phyloP scores from a whole-genome alignment of 2,113 vertebrate genomes.

The Elgaria multicarinata region DNA sequence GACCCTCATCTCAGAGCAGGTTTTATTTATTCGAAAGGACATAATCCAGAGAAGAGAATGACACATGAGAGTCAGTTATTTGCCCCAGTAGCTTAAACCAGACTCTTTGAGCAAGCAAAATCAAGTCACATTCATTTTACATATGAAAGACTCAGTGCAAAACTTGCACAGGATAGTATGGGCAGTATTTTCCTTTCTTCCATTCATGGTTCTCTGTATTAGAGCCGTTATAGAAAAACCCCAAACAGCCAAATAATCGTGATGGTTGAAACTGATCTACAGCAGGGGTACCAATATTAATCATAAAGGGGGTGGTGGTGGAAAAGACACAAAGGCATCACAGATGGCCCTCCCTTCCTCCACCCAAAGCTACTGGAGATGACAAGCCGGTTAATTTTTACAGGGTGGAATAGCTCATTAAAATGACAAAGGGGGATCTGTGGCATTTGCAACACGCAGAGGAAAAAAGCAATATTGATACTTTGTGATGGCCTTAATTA shows the following conservation, averaged over 20 bases:
- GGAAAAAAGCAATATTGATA: constrained; percentile 36
- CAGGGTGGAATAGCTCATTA: constrained; percentile 41
- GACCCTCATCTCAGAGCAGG: neutral
- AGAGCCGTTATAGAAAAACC: neutral
- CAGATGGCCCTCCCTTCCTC: constrained; percentile 9
- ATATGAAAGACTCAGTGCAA: neutral
- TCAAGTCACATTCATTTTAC: neutral
- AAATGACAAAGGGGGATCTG: constrained; percentile 42
- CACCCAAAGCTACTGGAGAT: constrained; percentile 30
- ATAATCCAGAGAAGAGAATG: neutral
- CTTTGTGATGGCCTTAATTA: constrained; percentile 40
- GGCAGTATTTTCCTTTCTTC: neutral
- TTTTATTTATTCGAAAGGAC: neutral
- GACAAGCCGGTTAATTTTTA: constrained; percentile 55
- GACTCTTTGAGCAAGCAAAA: neutral
- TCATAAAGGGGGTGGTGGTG: accelerated
- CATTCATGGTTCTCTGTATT: neutral
- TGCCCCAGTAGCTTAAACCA: neutral
- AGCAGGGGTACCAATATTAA: constrained; percentile 38
- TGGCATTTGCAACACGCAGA: constrained; percentile 44
- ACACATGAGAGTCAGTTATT: neutral
- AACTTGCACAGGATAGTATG: neutral
- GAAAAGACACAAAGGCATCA: constrained; percentile 46
- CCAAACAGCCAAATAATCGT: neutral
- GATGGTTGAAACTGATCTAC: constrained; percentile 23